These are phyloP conservation scores for Stichodactyla mertensii DNA, from an alignment of 64 coral and sea anemone species.

Conservation along the genomic window DNA sequence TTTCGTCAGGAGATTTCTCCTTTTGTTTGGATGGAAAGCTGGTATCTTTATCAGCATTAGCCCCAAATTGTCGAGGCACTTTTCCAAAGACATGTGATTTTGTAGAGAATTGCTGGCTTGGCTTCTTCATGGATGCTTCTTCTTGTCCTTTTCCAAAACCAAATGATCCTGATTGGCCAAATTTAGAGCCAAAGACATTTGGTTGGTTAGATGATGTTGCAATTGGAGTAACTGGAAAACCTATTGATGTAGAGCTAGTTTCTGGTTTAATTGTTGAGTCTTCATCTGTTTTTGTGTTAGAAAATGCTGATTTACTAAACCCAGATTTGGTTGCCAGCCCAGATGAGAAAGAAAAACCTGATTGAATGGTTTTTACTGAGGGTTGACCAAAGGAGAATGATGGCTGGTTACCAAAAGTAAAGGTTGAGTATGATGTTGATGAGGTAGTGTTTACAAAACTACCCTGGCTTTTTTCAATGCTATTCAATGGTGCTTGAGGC, in stretches of 20 bases:
- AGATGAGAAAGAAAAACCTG: background rate
- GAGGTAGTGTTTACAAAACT: too few species aligned
- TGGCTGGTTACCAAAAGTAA: background rate
- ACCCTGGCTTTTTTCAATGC: background rate
- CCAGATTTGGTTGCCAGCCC: background rate
- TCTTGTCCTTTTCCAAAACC: background rate
- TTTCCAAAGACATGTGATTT: background rate
- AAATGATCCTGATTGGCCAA: slow-evolving; percentile 1
- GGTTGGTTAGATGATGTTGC: background rate
- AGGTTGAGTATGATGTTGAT: background rate
- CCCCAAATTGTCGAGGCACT: background rate
- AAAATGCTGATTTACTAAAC: background rate
- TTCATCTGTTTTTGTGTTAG: background rate
- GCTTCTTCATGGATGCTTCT: background rate
- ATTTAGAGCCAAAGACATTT: background rate
- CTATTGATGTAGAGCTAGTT: background rate
- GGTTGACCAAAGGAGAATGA: background rate
- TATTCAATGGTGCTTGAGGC: background rate
- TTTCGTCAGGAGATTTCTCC: slow-evolving; percentile 8
- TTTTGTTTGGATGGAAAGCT: background rate
- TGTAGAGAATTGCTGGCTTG: background rate
- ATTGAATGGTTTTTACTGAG: background rate
- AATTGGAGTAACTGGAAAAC: slow-evolving; percentile 14
- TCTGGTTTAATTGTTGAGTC: background rate
- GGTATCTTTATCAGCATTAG: background rate